These are phyloP conservation scores for Circaetus cinerascens DNA, from an alignment of 2,113 vertebrate genomes.

Conservation along the genomic window DNA sequence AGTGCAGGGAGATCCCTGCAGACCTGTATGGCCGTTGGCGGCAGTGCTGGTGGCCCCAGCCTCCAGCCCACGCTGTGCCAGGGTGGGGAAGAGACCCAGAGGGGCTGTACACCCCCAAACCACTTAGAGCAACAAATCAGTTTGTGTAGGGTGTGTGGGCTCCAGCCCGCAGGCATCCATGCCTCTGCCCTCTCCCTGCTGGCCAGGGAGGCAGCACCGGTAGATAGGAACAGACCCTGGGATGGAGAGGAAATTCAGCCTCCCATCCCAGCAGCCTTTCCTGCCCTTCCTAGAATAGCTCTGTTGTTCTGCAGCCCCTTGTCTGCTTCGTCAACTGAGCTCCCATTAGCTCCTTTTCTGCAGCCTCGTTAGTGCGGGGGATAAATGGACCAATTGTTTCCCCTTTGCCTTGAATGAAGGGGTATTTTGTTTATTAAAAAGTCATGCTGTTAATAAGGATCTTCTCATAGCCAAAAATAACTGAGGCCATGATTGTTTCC, in stretches of 20 bases:
- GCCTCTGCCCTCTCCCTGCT: not conserved
- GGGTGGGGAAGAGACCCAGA: not conserved
- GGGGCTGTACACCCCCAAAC: not conserved
- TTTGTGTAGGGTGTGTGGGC: fast-evolving
- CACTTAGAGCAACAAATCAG: not conserved
- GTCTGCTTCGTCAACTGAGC: not conserved
- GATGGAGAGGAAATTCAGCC: not conserved
- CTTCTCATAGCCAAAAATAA: not conserved
- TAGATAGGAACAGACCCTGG: fast-evolving
- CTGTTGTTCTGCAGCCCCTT: not conserved
- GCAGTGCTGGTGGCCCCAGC: not conserved
- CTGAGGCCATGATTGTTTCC: not conserved
- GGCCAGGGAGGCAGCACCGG: not conserved
- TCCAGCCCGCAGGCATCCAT: fast-evolving
- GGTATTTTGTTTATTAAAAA: conserved; percentile 45
- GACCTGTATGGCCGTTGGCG: not conserved
- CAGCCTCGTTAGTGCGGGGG: not conserved
- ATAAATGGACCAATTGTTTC: conserved; percentile 41
- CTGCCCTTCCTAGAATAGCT: conserved; percentile 30
- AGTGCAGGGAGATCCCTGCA: not conserved
- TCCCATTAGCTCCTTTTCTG: not conserved
- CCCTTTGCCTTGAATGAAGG: not conserved
- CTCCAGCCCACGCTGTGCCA: not conserved
- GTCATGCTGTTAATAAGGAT: conserved; percentile 19
- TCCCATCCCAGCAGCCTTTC: not conserved